Base-by-base conservation (phyloP, 2,797 vertebrate genomes). In the Premnoplex brunnescens region DNA sequence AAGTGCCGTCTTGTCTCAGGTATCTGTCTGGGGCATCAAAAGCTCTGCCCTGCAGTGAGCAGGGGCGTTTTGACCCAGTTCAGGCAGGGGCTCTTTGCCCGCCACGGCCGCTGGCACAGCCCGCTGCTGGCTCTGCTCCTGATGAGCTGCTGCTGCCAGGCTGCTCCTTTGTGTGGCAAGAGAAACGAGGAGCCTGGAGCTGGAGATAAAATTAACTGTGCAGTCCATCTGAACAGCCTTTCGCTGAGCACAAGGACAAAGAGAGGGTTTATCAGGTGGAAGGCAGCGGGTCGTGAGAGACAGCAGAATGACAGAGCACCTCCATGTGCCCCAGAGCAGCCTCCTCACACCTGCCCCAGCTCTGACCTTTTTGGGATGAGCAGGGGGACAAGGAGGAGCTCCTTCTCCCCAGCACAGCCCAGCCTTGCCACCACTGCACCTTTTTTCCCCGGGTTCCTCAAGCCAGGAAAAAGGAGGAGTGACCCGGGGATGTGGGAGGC, bases 21-120 rank as follows among this genome's bases (percentile, higher is more conserved):
- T 93, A 93, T 95, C 92, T 90, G 71, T 86, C 79, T 90, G 88
- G 92, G 52, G 73, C 89, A 93, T 85, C 91, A 77, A 48, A 80
- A 91, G 55, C 5, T 51, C 63, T 71, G 85, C 92, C 81, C 94
- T 68, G 78, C 71, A 67, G 74, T 67, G 90, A 91, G 48, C 0
- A 0, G 86, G 85, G 81, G 54, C 56, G 63, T 21, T 92, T 56
- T 93, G 95, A 92, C 75, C 73, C 64, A 74, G 86, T 48, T 85
- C 67, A 85, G 78, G 69, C 3, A 2, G 62, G 44, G 58, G 56
- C 67, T 86, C 86, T 37, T 79, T 49, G 89, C 87, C 78, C 0
- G 5, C 72, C 69, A 43, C 1, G 52, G 72, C 84, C 1, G 1
- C 76, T 60, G 83, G 86, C 83, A 69, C 20, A 4, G 43, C 52